Percentiles rank a stretch among this genome's conserved stretches.
Conservation (phyloP, 2,797 vertebrate species). For the Liparis tanakae region DNA sequence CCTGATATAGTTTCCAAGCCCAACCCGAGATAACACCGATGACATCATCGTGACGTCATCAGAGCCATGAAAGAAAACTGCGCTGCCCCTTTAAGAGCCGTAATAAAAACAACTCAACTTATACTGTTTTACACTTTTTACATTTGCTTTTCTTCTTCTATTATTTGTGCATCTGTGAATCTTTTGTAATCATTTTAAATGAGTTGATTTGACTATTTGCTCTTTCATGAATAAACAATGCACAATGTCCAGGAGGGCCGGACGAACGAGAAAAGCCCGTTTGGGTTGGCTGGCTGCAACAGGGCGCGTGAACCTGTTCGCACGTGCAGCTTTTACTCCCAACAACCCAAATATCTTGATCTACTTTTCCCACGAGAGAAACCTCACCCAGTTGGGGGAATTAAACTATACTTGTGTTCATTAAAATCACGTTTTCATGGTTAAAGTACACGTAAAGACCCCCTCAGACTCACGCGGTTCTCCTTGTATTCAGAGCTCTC, state of each 20-base stretch:
- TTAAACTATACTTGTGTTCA: background rate
- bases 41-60: background rate
- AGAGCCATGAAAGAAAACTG: too few relatives aligned
- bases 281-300: conserved; percentile 15
- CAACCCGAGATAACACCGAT: background rate
- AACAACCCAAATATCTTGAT: background rate
- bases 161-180: too few relatives aligned
- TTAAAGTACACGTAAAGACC: background rate
- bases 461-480: conserved; percentile 50
- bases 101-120: background rate
- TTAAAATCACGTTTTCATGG: background rate
- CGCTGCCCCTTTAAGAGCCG: too few relatives aligned
- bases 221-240: background rate
- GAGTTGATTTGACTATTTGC: background rate
- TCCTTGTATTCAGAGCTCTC: conserved; percentile 50
- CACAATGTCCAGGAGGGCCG: background rate
- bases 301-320: background rate
- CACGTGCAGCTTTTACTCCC: background rate
- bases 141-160: background rate
- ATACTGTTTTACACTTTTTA: background rate
- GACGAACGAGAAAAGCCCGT: conserved; percentile 81
- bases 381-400: background rate
- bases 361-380: background rate
- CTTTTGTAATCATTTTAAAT: background rate
- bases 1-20: background rate